Conservation (phyloP, 2,888 invertebrate species). For the Saturnia pavonia region DNA sequence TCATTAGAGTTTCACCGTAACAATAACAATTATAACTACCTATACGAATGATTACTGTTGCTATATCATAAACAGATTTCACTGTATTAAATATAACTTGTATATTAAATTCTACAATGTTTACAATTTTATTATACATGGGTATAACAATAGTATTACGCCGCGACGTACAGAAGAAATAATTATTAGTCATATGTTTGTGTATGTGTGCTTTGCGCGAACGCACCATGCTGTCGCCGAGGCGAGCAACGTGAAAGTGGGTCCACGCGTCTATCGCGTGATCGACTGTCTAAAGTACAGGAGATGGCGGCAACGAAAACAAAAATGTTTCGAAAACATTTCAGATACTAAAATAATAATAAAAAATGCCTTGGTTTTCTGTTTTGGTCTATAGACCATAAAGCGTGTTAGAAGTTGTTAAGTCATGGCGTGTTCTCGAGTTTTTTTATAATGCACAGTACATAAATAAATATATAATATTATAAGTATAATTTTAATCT, state of each 20-base stretch:
- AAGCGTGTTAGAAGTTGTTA: not conserved
- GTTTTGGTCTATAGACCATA: not conserved
- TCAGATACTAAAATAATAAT: not conserved
- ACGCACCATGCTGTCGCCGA: constrained; percentile 40
- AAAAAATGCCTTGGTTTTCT: not conserved
- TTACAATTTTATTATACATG: not conserved
- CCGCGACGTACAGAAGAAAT: not conserved
- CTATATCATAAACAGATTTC: too few species aligned
- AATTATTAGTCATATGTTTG: constrained; percentile 17
- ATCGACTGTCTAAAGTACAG: constrained; percentile 35
- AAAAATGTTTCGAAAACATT: not conserved
- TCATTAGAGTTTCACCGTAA: too few species aligned
- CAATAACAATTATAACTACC: too few species aligned
- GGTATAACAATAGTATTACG: constrained; percentile 8
- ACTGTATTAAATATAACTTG: not conserved
- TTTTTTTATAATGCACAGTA: not conserved
- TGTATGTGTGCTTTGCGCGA: constrained; percentile 32
- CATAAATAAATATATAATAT: not conserved
- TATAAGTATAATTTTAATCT: too few species aligned
- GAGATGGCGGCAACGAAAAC: constrained; percentile 22
- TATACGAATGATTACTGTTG: too few species aligned
- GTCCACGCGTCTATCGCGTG: constrained; percentile 51
- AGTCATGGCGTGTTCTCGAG: not conserved
- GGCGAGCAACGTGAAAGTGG: constrained; percentile 47
- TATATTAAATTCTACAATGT: not conserved